Percentiles rank a stretch among this genome's conserved stretches.
phyloP scores from a whole-genome alignment of 2,888 invertebrate species.

The Acrobasis consociella region DNA sequence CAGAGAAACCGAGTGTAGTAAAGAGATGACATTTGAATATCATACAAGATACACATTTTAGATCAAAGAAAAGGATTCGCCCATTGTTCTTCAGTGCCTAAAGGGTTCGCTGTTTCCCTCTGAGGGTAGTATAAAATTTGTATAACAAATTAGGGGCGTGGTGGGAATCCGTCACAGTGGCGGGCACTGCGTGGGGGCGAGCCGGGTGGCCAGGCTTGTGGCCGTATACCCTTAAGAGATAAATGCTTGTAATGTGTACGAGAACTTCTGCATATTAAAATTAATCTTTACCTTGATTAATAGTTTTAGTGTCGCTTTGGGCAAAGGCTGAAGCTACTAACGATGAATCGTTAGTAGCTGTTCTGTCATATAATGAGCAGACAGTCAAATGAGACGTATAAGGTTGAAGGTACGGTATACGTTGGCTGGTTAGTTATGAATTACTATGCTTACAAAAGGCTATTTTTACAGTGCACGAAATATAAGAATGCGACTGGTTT shows the following conservation, averaged over 20 bases:
- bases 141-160: conserved; percentile 83
- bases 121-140: conserved; percentile 82
- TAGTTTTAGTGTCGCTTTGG: conserved; percentile 29
- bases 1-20: no score
- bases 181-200: conserved; percentile 70
- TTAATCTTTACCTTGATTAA: conserved; percentile 33
- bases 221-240: conserved; percentile 33
- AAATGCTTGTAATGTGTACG: conserved; percentile 34
- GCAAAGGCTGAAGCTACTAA: no score
- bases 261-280: conserved; percentile 33
- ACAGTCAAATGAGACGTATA: no score
- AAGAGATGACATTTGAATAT: conserved; percentile 10
- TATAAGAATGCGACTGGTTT: no score
- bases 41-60: conserved; percentile 10
- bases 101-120: conserved; percentile 62
- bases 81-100: conserved; percentile 61
- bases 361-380: conserved; percentile 11
- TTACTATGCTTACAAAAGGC: no score
- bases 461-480: no score
- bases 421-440: no score
- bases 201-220: conserved; percentile 69
- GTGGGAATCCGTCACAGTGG: conserved; percentile 80
- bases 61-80: conserved; percentile 21
- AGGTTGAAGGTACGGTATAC: no score
- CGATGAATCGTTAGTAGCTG: conserved; percentile 23